phyloP scores from a whole-genome alignment of 2,888 invertebrate species.

The Linnaemya tessellans region DNA sequence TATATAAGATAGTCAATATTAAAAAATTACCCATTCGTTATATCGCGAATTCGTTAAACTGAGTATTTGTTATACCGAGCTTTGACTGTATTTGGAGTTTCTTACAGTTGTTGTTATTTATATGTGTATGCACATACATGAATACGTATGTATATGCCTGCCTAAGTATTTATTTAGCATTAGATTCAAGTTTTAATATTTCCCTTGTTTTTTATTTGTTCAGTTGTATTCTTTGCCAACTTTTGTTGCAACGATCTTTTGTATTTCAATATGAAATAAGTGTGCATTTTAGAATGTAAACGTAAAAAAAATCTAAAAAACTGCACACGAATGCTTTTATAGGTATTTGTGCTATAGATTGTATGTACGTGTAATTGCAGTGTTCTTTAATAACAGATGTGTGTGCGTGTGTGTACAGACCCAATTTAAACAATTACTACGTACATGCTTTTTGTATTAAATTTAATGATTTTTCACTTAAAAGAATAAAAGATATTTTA shows the following conservation, averaged over 20 bases:
- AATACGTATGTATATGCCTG: neutral
- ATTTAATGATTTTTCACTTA: constrained; percentile 49
- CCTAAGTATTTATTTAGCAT: neutral
- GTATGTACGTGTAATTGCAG: constrained; percentile 26
- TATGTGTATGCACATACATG: neutral
- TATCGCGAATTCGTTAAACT: no score
- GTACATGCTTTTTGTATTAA: constrained; percentile 38
- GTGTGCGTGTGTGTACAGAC: neutral
- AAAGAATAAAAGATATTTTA: constrained; percentile 5
- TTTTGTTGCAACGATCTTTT: constrained; percentile 33
- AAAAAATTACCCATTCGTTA: no score
- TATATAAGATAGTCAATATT: no score
- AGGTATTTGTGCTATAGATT: neutral
- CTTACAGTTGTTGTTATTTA: neutral
- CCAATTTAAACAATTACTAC: neutral
- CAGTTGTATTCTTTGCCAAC: constrained; percentile 34
- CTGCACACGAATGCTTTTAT: constrained; percentile 31
- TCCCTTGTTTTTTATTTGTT: constrained; percentile 7
- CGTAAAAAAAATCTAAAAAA: neutral
- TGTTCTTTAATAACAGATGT: constrained; percentile 50
- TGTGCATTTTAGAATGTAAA: constrained; percentile 44
- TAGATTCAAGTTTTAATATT: constrained; percentile 34
- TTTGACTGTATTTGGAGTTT: neutral
- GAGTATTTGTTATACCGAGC: no score
- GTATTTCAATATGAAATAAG: neutral